Base-by-base conservation (phyloP, 2,888 invertebrate species). In the Zele albiditarsus region DNA sequence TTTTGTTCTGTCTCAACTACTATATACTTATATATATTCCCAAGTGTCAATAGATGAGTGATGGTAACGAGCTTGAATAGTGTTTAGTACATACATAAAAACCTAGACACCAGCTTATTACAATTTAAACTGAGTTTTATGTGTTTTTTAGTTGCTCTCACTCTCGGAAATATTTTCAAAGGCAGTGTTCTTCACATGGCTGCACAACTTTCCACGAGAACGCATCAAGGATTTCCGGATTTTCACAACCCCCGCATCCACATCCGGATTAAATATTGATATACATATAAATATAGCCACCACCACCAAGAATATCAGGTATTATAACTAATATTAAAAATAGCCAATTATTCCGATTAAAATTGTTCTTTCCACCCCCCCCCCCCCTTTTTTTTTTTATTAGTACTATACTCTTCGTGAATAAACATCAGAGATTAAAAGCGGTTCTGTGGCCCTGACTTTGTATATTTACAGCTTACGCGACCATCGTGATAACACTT, bases 401-500 rank as follows among this genome's bases (percentile, higher is more conserved):
- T 14, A 46, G 65, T 31, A 25, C 38, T 38, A 12, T 12, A 38
- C 38, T 38, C 38, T 46, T 33, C 38, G 57, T 25, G 33, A 16
- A 23, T n/a, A 20, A 38, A 62, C 46, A 42, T 58, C n/a, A 23
- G 58, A 53, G 66, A 66, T 53, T 67, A 46, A 42, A 57, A 63
- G 57, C 31, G 65, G 49, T 25, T 1, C 31, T 53, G 53, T 38
- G 65, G n/a, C 53, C 53, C 53, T 53, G 53, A 53, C 53, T 38
- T 53, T 33, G 67, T 42, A 46, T 53, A 53, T 53, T 53, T 53
- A 20, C 53, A 53, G 20, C n/a, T 10, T 82, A 80, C 82, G 81
- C 82, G 82, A 82, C 80, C 79, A 78, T 80, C 80, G 77, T 78
- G 81, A 83, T 81, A 84, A 82, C 76, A 57, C 69, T 69, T 8